phyloP scores from a whole-genome alignment of 2,888 invertebrate species.

The Nephrotoma flavescens region DNA sequence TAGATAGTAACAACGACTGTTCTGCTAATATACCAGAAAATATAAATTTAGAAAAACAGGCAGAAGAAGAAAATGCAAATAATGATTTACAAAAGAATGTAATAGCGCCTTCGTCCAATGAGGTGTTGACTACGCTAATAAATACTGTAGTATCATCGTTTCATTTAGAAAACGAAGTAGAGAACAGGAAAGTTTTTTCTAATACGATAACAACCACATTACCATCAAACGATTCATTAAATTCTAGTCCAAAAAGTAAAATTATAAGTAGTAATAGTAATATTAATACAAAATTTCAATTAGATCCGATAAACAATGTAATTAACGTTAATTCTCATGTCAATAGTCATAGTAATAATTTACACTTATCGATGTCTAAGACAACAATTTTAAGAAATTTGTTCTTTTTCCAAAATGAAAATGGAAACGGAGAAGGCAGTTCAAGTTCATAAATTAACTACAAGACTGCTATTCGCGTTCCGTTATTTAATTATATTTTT shows the following conservation, averaged over 20 bases:
- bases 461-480: background rate
- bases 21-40: conserved; percentile 19
- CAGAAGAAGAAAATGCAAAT: conserved; percentile 9
- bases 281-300: background rate
- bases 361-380: conserved; percentile 12
- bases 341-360: background rate
- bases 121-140: background rate
- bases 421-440: background rate
- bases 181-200: background rate
- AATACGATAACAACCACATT: background rate
- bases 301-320: background rate
- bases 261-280: conserved; percentile 8
- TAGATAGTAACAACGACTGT: conserved; percentile 16
- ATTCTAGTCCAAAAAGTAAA: background rate
- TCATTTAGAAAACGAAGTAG: background rate
- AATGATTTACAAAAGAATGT: background rate
- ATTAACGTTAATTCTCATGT: background rate
- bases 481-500: background rate
- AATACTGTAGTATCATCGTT: background rate
- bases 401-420: conserved; percentile 13
- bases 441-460: background rate
- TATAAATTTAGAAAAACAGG: conserved; percentile 17
- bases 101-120: background rate
- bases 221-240: background rate
- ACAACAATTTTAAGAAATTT: conserved; percentile 18